phyloP scores from a whole-genome alignment of 2,797 vertebrate genomes.

The Anabas testudineus region DNA sequence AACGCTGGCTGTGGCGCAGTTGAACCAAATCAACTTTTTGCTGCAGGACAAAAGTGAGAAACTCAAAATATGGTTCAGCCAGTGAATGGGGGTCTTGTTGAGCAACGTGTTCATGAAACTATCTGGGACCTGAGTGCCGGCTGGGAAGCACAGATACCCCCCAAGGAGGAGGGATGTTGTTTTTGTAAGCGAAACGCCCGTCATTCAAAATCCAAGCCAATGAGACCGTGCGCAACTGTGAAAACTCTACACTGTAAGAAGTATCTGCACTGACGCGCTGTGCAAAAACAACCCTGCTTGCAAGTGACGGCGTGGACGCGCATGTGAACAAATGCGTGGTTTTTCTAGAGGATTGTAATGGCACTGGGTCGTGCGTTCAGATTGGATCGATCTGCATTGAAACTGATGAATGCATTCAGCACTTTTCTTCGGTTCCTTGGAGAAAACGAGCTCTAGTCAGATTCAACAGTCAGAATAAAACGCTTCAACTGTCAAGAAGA shows the following conservation, averaged over 20 bases:
- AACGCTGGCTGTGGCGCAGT: not conserved
- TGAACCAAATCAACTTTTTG: not conserved
- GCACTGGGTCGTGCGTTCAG: rapidly evolving
- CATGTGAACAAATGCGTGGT: not conserved
- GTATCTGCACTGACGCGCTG: slow-evolving; percentile 12
- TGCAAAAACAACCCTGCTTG: not conserved
- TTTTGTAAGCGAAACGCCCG: slow-evolving; percentile 80
- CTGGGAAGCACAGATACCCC: slow-evolving; percentile 37
- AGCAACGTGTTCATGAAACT: slow-evolving; percentile 13
- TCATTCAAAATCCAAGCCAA: slow-evolving; percentile 85
- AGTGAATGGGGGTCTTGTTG: slow-evolving; percentile 1
- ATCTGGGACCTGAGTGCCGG: slow-evolving; percentile 23
- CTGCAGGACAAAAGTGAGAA: not conserved
- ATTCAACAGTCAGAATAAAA: not conserved
- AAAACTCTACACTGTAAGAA: slow-evolving; percentile 69
- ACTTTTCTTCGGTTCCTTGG: not conserved
- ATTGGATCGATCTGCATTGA: not conserved
- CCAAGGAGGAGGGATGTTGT: slow-evolving; percentile 53
- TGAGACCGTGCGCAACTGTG: slow-evolving; percentile 70
- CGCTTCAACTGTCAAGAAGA: not conserved
- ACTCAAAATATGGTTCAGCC: not conserved
- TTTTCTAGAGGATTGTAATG: no score
- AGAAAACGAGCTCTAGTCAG: not conserved
- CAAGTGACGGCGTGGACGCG: not conserved
- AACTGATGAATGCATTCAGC: no score